phyloP scores from a whole-genome alignment of 2,888 invertebrate genomes.

The Eremobia ochroleuca region DNA sequence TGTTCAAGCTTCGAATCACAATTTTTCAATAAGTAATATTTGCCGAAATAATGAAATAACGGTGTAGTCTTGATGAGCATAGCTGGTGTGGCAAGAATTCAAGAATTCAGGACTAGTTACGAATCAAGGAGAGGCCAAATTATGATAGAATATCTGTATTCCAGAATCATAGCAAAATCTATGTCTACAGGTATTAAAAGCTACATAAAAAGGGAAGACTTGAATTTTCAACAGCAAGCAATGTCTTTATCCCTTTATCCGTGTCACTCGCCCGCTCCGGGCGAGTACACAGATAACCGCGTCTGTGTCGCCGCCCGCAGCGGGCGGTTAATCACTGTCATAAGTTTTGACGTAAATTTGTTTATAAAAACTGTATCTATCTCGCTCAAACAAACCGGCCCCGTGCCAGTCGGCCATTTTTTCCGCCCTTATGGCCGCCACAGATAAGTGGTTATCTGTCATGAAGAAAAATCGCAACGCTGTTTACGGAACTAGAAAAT shows the following conservation, averaged over 20 bases:
- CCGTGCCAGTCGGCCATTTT: too few relatives aligned
- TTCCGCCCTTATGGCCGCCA: too few relatives aligned
- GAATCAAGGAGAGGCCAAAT: not conserved
- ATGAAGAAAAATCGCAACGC: not conserved
- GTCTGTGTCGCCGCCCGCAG: too few relatives aligned
- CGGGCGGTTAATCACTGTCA: too few relatives aligned
- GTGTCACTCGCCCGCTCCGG: too few relatives aligned
- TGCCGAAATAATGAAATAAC: slow-evolving; percentile 75
- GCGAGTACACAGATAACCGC: too few relatives aligned
- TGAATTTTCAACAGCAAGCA: not conserved
- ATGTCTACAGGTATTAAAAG: not conserved
- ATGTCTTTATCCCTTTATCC: too few relatives aligned
- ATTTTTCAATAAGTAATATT: slow-evolving; percentile 79
- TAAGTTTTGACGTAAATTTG: too few relatives aligned
- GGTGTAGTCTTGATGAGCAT: slow-evolving; percentile 68
- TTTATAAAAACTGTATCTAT: too few relatives aligned
- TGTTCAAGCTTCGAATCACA: slow-evolving; percentile 78
- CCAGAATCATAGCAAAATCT: not conserved
- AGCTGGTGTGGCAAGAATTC: slow-evolving; percentile 50
- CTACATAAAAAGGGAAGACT: not conserved
- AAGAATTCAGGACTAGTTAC: not conserved
- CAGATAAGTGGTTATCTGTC: too few relatives aligned
- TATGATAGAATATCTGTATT: not conserved
- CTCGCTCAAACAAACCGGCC: too few relatives aligned
- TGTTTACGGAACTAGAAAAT: too few relatives aligned